These are phyloP conservation scores for Toxotes jaculatrix DNA, from an alignment of 2,113 vertebrate genomes.

Conservation along the genomic window DNA sequence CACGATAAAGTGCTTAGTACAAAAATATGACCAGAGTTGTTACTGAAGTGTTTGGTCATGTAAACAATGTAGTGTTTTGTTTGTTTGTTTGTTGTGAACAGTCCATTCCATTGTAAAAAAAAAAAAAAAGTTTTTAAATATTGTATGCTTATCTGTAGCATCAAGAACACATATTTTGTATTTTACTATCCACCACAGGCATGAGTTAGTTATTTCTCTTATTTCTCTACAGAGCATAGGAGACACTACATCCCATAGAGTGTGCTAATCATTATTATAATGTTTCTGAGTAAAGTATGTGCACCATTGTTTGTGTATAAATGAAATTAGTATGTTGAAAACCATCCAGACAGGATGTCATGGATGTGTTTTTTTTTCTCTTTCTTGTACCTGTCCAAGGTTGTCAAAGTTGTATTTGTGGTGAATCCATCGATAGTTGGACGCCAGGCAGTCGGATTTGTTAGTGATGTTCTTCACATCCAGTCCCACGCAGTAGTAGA, in stretches of 20 bases:
- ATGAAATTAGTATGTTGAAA: neutral
- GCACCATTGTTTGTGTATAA: neutral
- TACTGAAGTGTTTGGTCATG: no score
- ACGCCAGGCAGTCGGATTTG: conserved; percentile 91
- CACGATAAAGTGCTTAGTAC: no score
- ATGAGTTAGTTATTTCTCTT: neutral
- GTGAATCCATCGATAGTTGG: conserved; percentile 96
- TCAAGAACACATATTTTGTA: neutral
- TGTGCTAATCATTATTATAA: neutral
- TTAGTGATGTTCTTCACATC: conserved; percentile 97
- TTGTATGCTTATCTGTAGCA: no score
- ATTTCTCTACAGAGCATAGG: neutral
- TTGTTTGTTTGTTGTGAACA: no score
- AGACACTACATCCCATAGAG: neutral
- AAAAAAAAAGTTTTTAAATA: no score
- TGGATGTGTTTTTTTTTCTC: neutral
- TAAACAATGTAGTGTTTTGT: no score
- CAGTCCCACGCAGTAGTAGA: conserved; percentile 94
- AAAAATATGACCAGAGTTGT: no score
- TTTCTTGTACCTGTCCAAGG: conserved; percentile 90
- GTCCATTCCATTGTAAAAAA: no score
- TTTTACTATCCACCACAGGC: no score
- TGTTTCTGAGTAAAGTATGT: neutral
- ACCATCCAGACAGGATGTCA: neutral
- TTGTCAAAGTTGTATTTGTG: conserved; percentile 99